phyloP scores from a whole-genome alignment of 2,797 vertebrate genomes.

The Hypotaenidia okinawae region DNA sequence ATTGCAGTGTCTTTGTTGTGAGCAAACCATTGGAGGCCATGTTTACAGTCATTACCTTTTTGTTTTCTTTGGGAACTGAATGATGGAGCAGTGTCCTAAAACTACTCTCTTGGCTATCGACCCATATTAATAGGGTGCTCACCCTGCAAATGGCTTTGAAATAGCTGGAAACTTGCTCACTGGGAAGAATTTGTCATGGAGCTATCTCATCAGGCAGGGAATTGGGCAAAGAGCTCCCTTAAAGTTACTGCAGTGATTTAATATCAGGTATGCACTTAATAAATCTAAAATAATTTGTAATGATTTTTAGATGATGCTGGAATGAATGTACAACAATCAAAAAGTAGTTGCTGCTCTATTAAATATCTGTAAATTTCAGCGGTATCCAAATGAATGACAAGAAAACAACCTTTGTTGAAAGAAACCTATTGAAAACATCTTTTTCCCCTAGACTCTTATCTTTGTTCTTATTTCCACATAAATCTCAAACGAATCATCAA shows the following conservation, averaged over 20 bases:
- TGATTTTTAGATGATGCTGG: not conserved
- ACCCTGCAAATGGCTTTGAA: not conserved
- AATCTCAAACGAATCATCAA: not conserved
- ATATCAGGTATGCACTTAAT: not conserved
- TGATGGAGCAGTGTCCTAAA: not conserved
- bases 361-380: not conserved
- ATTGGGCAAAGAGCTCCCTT: not conserved
- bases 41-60: not conserved
- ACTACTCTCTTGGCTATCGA: not conserved
- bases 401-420: not conserved
- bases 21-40: not conserved
- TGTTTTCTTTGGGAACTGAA: not conserved
- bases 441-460: not conserved
- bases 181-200: not conserved
- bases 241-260: not conserved
- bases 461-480: not conserved
- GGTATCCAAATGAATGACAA: not conserved
- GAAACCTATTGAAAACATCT: not conserved
- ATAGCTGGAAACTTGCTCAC: conserved; percentile 6
- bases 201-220: not conserved
- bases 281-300: not conserved
- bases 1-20: not conserved
- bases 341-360: not conserved
- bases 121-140: not conserved
- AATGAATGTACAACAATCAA: rapidly evolving